Evolutionary conservation across 2,797 vertebrate species (phyloP).

Genomic region (Meriones psammophilus): DNA sequence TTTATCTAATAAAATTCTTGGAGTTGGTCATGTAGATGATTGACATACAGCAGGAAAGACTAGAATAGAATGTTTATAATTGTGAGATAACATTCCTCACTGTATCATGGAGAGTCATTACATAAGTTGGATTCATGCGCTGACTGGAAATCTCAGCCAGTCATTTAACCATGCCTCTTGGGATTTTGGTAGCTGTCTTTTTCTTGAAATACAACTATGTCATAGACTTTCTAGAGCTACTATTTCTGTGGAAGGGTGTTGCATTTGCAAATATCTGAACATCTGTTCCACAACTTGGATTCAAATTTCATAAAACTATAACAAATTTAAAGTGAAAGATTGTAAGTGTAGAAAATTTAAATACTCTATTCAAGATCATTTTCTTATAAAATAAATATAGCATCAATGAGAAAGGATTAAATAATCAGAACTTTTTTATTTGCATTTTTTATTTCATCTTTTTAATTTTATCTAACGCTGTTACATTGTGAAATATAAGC

Average conservation of each 20-base stretch:
- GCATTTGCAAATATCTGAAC: conserved; percentile 35
- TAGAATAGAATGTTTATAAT: conserved; percentile 43
- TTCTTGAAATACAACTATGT: conserved; percentile 34
- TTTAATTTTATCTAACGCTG: conserved; percentile 42
- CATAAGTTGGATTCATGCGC: not conserved
- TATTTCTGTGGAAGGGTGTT: conserved; percentile 60
- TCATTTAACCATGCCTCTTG: conserved; percentile 26
- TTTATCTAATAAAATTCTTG: conserved; percentile 11
- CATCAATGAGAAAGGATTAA: not conserved
- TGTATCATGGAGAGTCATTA: not conserved
- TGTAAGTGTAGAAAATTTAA: conserved; percentile 32
- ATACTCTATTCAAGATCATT: not conserved
- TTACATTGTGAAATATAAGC: not conserved
- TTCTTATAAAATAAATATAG: conserved; percentile 13
- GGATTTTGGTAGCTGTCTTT: conserved; percentile 53
- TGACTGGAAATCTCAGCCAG: not conserved
- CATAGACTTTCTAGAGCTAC: not conserved
- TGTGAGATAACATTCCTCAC: not conserved
- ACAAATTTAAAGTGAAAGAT: conserved; percentile 8
- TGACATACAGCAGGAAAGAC: not conserved
- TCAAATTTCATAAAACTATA: conserved; percentile 29
- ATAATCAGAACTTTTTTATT: not conserved
- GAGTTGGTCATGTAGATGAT: not conserved
- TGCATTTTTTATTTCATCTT: conserved; percentile 7
- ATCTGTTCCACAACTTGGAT: conserved; percentile 1